Percentiles rank a stretch among this genome's conserved stretches.
phyloP scores from a whole-genome alignment of 2,113 vertebrate species.

The Elgaria multicarinata region DNA sequence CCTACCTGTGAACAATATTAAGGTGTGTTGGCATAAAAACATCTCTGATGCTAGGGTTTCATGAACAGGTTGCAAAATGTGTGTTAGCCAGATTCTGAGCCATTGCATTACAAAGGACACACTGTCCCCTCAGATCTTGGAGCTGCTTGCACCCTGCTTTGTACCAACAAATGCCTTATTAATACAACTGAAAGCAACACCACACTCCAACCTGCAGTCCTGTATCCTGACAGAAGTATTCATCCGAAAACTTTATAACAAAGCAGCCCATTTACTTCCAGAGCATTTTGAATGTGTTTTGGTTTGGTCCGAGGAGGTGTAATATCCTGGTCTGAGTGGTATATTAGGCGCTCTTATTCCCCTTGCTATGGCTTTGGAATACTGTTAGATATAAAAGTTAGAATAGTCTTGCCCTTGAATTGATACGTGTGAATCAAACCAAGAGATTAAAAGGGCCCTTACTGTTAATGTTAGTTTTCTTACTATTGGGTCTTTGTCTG shows the following conservation, averaged over 20 bases:
- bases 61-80: conserved; percentile 41
- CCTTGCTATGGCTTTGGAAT: not conserved
- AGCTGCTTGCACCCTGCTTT: not conserved
- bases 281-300: not conserved
- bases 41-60: conserved; percentile 39
- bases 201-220: conserved; percentile 9
- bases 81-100: conserved; percentile 23
- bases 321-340: conserved; percentile 28
- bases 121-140: conserved; percentile 38
- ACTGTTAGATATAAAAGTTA: not conserved
- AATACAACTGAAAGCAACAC: conserved; percentile 23
- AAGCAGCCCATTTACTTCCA: conserved; percentile 16
- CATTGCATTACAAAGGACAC: not conserved
- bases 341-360: conserved; percentile 22
- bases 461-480: conserved; percentile 51
- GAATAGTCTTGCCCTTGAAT: not conserved
- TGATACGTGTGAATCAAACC: conserved; percentile 33
- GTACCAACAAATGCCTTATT: conserved; percentile 36
- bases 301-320: conserved; percentile 37
- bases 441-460: conserved; percentile 49
- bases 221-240: conserved; percentile 22
- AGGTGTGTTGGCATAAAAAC: not conserved
- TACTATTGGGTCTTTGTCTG: conserved; percentile 66
- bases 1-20: conserved; percentile 6
- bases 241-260: conserved; percentile 27